Base-by-base conservation (phyloP, 1,140 invertebrate genomes). In the Drosophila pallidifrons region DNA sequence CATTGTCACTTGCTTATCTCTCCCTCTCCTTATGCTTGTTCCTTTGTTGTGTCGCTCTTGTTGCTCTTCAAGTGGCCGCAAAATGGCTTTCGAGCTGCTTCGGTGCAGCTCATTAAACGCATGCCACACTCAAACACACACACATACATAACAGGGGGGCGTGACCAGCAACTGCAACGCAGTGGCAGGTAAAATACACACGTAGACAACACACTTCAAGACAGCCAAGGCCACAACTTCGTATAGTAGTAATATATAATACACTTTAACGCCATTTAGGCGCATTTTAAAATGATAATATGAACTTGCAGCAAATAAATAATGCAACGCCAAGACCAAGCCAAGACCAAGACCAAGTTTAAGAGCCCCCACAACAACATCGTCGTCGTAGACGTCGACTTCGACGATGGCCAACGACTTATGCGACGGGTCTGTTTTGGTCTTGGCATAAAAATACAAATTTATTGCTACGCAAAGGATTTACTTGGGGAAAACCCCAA, bases 251-350 rank as follows among this genome's bases (percentile, higher is more conserved):
- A 8, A 38, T 32, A 38, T 73, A 86, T 86, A 81, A 81, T 68
- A 76, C 80, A 73, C 72, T 82, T 79, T 72, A 79, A 82, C 64
- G 77, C 67, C 79, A 67, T 78, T 80, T 55, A 61, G 61, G 58
- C 51, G 69, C 67, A 78, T 81, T 85, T 85, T 78, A 71, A 85
- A 85, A 82, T 79, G 80, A 76, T 83, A 83, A 82, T 82, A 73
- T 67, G 67, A 54, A 74, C 64, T 69, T 65, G 46, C 61, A 20
- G 35, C 52, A 64, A 58, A 79, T 79, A 82, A 81, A 78, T 85
- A 85, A 85, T 85, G 76, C 80, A 78, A 41, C 58, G 65, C 43
- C 30, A 49, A 54, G 55, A 30, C 59, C 49, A 25, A 41, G 41
- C 20, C 41, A 35, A 30, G 59, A 32, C 4, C 30, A 32, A 32